Percentiles rank a stretch among this genome's conserved stretches.
These are phyloP conservation scores for Hyles vespertilio DNA, from an alignment of 1,140 invertebrate genomes.

Conservation along the genomic window DNA sequence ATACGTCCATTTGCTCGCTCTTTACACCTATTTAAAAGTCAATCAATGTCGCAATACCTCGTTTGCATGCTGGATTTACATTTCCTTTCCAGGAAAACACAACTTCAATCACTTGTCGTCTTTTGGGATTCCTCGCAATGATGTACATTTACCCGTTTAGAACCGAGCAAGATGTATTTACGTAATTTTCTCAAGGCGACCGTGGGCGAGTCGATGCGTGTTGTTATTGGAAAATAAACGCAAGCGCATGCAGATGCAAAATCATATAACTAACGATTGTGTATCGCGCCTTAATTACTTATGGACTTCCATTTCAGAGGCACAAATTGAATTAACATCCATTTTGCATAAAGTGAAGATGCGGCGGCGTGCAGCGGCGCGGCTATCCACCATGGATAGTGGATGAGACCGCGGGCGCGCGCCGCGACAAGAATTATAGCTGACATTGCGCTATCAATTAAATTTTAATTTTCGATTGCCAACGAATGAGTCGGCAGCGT, in stretches of 20 bases:
- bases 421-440: slow-evolving; percentile 36
- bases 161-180: slow-evolving; percentile 14
- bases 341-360: slow-evolving; percentile 57
- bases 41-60: slow-evolving; percentile 41
- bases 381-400: not conserved
- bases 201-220: too few relatives aligned
- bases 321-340: slow-evolving; percentile 66
- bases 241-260: too few relatives aligned
- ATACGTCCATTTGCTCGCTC: slow-evolving; percentile 29
- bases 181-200: not conserved
- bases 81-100: slow-evolving; percentile 29
- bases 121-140: slow-evolving; percentile 1
- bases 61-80: slow-evolving; percentile 35
- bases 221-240: too few relatives aligned
- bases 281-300: slow-evolving; percentile 18
- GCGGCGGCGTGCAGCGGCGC: slow-evolving; percentile 27
- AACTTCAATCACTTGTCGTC: too few relatives aligned
- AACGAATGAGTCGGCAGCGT: slow-evolving; percentile 47
- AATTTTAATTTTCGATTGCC: slow-evolving; percentile 63
- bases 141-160: slow-evolving; percentile 11
- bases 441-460: slow-evolving; percentile 49
- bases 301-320: slow-evolving; percentile 25
- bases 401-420: slow-evolving; percentile 10
- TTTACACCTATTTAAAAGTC: slow-evolving; percentile 49
- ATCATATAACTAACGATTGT: not conserved